Percentiles rank a stretch among this genome's conserved stretches.
Conservation (phyloP, 2,888 invertebrate species). For the Luperina nickerlii region DNA sequence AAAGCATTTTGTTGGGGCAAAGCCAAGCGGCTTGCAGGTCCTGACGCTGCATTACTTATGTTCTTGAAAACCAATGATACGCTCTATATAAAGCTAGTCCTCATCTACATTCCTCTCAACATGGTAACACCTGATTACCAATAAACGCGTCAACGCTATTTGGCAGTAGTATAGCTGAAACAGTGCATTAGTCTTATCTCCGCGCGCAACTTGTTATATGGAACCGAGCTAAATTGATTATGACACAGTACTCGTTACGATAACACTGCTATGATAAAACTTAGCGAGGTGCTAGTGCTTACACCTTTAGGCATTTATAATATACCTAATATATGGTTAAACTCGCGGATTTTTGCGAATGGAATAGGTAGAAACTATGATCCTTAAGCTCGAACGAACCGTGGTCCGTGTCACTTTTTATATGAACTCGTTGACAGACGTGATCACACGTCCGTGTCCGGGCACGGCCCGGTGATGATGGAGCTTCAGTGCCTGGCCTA, state of each 20-base stretch:
- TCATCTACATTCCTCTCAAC: background rate
- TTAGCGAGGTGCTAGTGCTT: background rate
- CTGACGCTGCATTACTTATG: background rate
- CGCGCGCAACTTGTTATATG: constrained; percentile 27
- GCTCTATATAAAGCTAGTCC: background rate
- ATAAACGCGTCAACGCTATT: constrained; percentile 5
- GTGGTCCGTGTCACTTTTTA: background rate
- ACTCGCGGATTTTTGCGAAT: background rate
- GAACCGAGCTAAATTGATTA: constrained; percentile 51
- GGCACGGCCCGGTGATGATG: background rate
- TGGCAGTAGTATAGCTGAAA: constrained; percentile 13
- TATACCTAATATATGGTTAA: background rate
- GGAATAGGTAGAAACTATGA: background rate
- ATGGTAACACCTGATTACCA: constrained; percentile 7
- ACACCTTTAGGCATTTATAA: background rate
- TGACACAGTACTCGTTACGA: constrained; percentile 39
- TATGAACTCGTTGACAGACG: background rate
- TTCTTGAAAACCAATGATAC: background rate
- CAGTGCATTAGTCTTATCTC: constrained; percentile 47
- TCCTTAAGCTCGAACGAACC: background rate
- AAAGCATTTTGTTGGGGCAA: background rate
- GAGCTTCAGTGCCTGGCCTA: no score
- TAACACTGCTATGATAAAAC: constrained; percentile 35
- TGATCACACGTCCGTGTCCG: background rate
- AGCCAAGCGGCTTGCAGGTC: no score